Percentiles rank a stretch among this genome's conserved stretches.
Conservation (phyloP, 2,888 invertebrate species). For the Linnaemya tessellans region DNA sequence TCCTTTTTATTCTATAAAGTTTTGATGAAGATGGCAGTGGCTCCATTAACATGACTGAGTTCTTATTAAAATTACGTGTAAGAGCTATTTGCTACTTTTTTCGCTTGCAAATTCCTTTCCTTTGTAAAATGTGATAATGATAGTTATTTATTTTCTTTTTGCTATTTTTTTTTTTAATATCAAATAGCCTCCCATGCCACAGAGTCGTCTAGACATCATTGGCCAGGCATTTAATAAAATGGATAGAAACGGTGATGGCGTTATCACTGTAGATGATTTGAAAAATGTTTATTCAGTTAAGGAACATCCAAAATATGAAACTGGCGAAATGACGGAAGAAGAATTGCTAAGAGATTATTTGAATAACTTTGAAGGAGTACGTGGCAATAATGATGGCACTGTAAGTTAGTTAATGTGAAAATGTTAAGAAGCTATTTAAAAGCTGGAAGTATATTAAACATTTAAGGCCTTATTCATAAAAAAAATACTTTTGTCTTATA, state of each 20-base stretch:
- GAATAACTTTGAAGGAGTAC: constrained; percentile 91
- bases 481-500: no score
- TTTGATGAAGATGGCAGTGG: constrained; percentile 94
- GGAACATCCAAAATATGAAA: constrained; percentile 91
- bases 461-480: no score
- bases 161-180: constrained; percentile 1
- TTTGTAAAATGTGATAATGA: constrained; percentile 8
- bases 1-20: constrained; percentile 63
- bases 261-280: constrained; percentile 90
- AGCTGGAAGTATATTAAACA: no score
- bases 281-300: constrained; percentile 91
- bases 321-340: constrained; percentile 94
- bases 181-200: constrained; percentile 92
- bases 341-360: constrained; percentile 91
- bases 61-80: constrained; percentile 91
- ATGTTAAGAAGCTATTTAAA: neutral
- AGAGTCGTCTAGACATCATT: constrained; percentile 88
- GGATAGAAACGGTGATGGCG: constrained; percentile 93
- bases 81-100: constrained; percentile 79
- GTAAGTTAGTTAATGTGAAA: constrained; percentile 83
- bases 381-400: constrained; percentile 87
- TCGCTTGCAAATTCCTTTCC: neutral
- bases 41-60: constrained; percentile 94
- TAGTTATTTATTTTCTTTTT: neutral
- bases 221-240: constrained; percentile 93